phyloP scores from a whole-genome alignment of 2,113 vertebrate species.

The Actenoides hombroni region DNA sequence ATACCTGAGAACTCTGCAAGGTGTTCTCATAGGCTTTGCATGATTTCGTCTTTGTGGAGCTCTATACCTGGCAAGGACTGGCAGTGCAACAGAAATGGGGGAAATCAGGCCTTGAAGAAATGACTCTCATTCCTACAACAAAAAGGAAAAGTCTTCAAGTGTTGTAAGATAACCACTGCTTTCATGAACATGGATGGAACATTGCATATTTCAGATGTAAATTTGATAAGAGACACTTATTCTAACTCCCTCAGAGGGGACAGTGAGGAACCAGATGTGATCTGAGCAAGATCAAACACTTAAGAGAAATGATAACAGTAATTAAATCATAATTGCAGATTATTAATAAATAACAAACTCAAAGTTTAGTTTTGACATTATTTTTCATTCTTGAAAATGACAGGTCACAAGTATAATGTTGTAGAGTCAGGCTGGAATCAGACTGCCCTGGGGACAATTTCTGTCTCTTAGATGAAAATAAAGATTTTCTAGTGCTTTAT shows the following conservation, averaged over 20 bases:
- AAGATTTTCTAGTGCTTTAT: neutral
- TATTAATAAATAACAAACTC: neutral
- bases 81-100: rapidly evolving
- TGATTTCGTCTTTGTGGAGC: neutral
- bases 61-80: neutral
- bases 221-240: neutral
- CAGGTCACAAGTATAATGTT: neutral
- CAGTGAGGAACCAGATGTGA: neutral
- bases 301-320: neutral
- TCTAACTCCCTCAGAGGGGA: neutral
- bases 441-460: neutral
- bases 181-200: neutral
- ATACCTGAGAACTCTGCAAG: neutral
- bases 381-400: neutral
- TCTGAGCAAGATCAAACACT: neutral
- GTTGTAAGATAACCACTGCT: neutral
- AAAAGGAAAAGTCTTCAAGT: neutral
- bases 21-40: neutral
- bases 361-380: neutral
- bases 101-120: neutral
- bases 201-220: neutral
- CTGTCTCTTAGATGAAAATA: neutral
- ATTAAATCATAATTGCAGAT: neutral
- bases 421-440: neutral
- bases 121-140: rapidly evolving